Conservation (phyloP, 2,113 vertebrate genomes). For the Nothobranchius furzeri region DNA sequence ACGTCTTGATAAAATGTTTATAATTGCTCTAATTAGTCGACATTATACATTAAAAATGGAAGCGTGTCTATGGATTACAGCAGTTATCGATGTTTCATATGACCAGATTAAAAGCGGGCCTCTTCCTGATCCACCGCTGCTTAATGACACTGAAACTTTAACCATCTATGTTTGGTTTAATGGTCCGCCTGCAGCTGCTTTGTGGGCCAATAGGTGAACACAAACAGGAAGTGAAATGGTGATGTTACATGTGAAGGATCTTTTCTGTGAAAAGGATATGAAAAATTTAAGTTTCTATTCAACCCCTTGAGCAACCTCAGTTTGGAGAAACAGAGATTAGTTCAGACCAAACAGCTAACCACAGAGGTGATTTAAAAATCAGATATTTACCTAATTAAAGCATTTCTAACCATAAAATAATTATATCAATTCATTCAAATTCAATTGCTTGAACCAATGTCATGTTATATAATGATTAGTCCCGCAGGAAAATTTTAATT, state of each 20-base stretch:
- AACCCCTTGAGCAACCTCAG: too few relatives aligned
- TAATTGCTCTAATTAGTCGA: slow-evolving; percentile 28
- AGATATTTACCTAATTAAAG: too few relatives aligned
- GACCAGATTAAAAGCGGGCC: slow-evolving; percentile 11
- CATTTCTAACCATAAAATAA: too few relatives aligned
- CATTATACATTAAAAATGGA: slow-evolving; percentile 34
- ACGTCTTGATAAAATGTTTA: slow-evolving; percentile 18
- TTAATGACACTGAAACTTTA: slow-evolving; percentile 52
- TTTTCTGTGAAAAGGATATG: too few relatives aligned
- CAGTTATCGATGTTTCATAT: slow-evolving; percentile 27
- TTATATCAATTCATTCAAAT: too few relatives aligned
- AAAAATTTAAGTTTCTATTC: too few relatives aligned
- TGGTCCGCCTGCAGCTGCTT: slow-evolving; percentile 41
- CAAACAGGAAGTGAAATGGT: slow-evolving; percentile 10
- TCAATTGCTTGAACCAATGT: too few relatives aligned
- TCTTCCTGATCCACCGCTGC: slow-evolving; percentile 36
- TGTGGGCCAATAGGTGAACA: slow-evolving; percentile 36
- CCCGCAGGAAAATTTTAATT: too few relatives aligned
- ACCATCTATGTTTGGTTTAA: slow-evolving; percentile 49
- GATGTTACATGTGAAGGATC: background rate
- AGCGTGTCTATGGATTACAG: background rate
- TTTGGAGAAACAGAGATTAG: too few relatives aligned
- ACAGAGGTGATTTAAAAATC: too few relatives aligned
- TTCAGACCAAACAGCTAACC: too few relatives aligned
- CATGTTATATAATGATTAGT: too few relatives aligned